Evolutionary conservation across 2,888 invertebrate genomes (phyloP).

Genomic region (Drosophila formosana): DNA sequence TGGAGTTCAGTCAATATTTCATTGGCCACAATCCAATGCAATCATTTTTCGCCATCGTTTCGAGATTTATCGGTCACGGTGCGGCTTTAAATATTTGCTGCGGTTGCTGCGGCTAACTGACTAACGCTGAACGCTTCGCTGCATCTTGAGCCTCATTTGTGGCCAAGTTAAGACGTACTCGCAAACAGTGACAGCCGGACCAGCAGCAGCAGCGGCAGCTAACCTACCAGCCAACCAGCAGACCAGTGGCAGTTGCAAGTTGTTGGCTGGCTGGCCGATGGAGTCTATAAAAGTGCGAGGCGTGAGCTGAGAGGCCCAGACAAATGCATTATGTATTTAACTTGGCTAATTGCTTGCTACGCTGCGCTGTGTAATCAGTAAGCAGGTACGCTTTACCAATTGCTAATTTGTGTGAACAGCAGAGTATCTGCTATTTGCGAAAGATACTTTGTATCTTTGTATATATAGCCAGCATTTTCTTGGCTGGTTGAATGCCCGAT

Average conservation of each 20-base stretch:
- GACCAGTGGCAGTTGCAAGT: not conserved
- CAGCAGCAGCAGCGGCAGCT: not conserved
- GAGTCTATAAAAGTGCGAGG: slow-evolving; percentile 31
- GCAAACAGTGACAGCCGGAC: slow-evolving; percentile 55
- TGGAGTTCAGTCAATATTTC: slow-evolving; percentile 47
- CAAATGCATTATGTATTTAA: slow-evolving; percentile 71
- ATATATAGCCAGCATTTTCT: slow-evolving; percentile 32
- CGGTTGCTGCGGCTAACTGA: slow-evolving; percentile 30
- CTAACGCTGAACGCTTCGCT: slow-evolving; percentile 47
- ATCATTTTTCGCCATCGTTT: slow-evolving; percentile 60
- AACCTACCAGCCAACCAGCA: not conserved
- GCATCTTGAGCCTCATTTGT: slow-evolving; percentile 48
- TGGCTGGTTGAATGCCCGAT: slow-evolving; percentile 65
- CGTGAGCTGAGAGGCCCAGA: slow-evolving; percentile 44
- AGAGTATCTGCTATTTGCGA: slow-evolving; percentile 62
- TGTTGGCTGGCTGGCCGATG: not conserved
- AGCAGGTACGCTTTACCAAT: slow-evolving; percentile 66
- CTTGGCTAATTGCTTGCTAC: slow-evolving; percentile 69
- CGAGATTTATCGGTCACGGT: slow-evolving; percentile 73
- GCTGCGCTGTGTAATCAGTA: slow-evolving; percentile 57
- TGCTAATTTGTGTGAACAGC: slow-evolving; percentile 68
- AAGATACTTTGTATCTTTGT: slow-evolving; percentile 54
- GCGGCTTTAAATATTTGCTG: slow-evolving; percentile 55
- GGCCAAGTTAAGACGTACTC: slow-evolving; percentile 57
- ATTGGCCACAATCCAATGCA: slow-evolving; percentile 35